phyloP scores from a whole-genome alignment of 2,888 invertebrate genomes.

The Drosophila eohydei region DNA sequence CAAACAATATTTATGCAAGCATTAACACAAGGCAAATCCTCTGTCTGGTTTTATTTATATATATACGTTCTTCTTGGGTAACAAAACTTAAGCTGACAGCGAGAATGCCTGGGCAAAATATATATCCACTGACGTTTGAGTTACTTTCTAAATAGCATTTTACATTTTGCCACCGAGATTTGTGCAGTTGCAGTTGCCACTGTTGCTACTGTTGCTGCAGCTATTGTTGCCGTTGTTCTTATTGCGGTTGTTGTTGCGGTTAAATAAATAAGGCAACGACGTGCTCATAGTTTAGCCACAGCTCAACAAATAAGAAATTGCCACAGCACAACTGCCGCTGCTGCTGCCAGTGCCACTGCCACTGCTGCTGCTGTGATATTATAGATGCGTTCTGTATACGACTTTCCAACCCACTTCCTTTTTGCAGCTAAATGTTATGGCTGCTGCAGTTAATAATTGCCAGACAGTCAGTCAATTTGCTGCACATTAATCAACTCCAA shows the following conservation, averaged over 20 bases:
- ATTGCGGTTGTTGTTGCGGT: constrained; percentile 78
- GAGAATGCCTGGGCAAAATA: constrained; percentile 26
- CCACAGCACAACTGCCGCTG: constrained; percentile 23
- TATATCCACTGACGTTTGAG: constrained; percentile 57
- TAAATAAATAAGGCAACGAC: constrained; percentile 74
- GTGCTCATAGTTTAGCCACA: constrained; percentile 59
- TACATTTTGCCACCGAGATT: constrained; percentile 56
- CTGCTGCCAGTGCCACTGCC: constrained; percentile 12
- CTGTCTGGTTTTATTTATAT: not conserved
- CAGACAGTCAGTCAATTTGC: constrained; percentile 51
- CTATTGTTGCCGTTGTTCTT: constrained; percentile 67
- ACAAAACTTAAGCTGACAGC: constrained; percentile 73
- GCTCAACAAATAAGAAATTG: constrained; percentile 61
- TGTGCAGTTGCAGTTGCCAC: constrained; percentile 58
- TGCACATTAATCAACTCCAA: constrained; percentile 50
- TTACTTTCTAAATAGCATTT: constrained; percentile 75
- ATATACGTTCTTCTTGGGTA: constrained; percentile 28
- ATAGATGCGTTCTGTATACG: constrained; percentile 51
- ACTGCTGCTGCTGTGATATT: constrained; percentile 50
- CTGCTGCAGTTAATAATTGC: constrained; percentile 50
- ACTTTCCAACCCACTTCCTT: constrained; percentile 71
- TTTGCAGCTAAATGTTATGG: constrained; percentile 41
- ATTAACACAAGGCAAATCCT: constrained; percentile 56
- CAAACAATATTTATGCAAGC: constrained; percentile 72
- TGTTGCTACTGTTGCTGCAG: constrained; percentile 41